Evolutionary conservation across 92 coral and sea anemone genomes (phyloP).

Genomic region (Montipora capitata): DNA sequence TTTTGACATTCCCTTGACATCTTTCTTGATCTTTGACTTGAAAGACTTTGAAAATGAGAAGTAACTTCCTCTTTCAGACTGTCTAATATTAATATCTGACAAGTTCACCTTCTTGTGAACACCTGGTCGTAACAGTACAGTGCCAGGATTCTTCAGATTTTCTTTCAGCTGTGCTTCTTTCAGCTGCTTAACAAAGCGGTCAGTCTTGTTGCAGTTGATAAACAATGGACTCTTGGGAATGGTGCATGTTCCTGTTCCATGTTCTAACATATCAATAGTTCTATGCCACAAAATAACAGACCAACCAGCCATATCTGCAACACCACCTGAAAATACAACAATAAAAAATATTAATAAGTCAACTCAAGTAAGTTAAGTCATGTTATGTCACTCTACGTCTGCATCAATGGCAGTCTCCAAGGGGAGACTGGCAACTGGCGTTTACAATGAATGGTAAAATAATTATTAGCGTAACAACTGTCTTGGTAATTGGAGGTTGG

Average conservation of each 20-base stretch:
- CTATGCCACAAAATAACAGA: slow-evolving; percentile 92
- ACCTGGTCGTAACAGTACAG: slow-evolving; percentile 33
- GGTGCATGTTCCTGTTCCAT: slow-evolving; percentile 82
- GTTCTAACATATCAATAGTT: slow-evolving; percentile 91
- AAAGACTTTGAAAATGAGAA: slow-evolving; percentile 51
- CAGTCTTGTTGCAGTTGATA: slow-evolving; percentile 80
- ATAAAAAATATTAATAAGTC: background rate
- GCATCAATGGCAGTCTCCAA: too few relatives aligned
- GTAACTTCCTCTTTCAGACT: slow-evolving; percentile 75
- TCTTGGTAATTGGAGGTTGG: too few relatives aligned
- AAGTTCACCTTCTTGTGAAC: slow-evolving; percentile 33
- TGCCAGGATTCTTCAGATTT: slow-evolving; percentile 76
- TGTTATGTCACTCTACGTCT: too few relatives aligned
- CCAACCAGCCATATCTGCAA: slow-evolving; percentile 99
- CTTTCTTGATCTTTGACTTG: background rate
- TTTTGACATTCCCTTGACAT: background rate
- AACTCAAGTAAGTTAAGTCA: too few relatives aligned
- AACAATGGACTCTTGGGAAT: slow-evolving; percentile 89
- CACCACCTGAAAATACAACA: slow-evolving; percentile 77
- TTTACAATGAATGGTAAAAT: too few relatives aligned
- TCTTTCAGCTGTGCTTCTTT: background rate
- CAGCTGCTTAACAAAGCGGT: background rate
- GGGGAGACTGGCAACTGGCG: too few relatives aligned
- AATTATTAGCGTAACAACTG: too few relatives aligned
- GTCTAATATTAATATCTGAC: slow-evolving; percentile 61